Percentiles rank a stretch among this genome's conserved stretches.
Conservation (phyloP, 2,888 invertebrate genomes). For the Nasonovia ribisnigri region DNA sequence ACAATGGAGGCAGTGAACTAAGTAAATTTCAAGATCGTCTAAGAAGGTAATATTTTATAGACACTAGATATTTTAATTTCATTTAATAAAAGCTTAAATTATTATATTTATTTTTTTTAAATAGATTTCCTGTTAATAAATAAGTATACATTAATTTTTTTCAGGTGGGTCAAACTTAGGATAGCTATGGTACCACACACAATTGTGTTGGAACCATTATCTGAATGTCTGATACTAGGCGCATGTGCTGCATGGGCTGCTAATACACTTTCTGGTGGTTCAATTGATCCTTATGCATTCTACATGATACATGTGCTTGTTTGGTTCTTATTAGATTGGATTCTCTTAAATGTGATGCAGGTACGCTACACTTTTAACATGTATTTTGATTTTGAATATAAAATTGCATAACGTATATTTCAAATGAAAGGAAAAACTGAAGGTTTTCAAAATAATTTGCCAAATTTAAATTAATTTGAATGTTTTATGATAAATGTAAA, state of each 20-base stretch:
- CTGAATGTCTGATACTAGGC: constrained; percentile 94
- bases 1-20: constrained; percentile 85
- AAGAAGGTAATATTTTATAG: constrained; percentile 52
- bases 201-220: constrained; percentile 92
- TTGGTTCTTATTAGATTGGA: constrained; percentile 98
- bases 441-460: not conserved
- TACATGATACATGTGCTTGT: constrained; percentile 91
- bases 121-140: not conserved
- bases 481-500: too few species aligned
- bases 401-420: not conserved
- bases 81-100: not conserved
- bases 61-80: not conserved
- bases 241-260: constrained; percentile 91
- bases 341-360: constrained; percentile 88
- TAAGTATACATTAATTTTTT: constrained; percentile 63
- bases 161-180: constrained; percentile 93
- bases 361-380: constrained; percentile 70
- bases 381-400: not conserved
- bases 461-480: not conserved
- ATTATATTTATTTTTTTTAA: not conserved
- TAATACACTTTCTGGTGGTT: constrained; percentile 75
- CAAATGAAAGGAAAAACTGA: not conserved
- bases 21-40: constrained; percentile 65
- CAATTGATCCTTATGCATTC: constrained; percentile 90
- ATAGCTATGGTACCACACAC: constrained; percentile 95